phyloP scores from a whole-genome alignment of 2,797 vertebrate genomes.

The Avahi laniger region DNA sequence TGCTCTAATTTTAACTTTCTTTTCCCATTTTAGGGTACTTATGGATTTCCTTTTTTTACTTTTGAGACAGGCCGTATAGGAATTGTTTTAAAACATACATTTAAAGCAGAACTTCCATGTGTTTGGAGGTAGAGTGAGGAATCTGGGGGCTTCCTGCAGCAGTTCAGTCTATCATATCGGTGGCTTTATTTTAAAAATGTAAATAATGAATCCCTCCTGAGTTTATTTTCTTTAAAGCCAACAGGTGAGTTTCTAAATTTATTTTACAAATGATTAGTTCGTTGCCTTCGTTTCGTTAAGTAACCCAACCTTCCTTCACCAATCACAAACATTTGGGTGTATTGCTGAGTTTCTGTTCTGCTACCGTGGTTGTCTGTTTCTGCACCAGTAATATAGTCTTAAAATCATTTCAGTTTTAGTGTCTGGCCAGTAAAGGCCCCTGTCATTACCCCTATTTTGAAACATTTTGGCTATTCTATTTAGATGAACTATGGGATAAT shows the following conservation, averaged over 20 bases:
- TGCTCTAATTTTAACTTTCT: constrained; percentile 13
- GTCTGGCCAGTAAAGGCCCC: not conserved
- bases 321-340: not conserved
- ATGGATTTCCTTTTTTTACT: not conserved
- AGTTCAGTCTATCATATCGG: not conserved
- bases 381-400: not conserved
- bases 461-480: not conserved
- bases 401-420: not conserved
- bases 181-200: not conserved
- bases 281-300: not conserved
- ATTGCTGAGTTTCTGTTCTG: not conserved
- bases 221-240: not conserved
- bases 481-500: not conserved
- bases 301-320: not conserved
- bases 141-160: not conserved
- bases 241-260: not conserved
- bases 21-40: not conserved
- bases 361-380: not conserved
- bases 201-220: not conserved
- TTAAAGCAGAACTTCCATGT: not conserved
- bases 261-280: not conserved
- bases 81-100: not conserved
- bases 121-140: not conserved
- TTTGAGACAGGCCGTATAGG: not conserved
- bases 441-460: not conserved